phyloP scores from a whole-genome alignment of 2,888 invertebrate species.

The Tortricodes alternella region DNA sequence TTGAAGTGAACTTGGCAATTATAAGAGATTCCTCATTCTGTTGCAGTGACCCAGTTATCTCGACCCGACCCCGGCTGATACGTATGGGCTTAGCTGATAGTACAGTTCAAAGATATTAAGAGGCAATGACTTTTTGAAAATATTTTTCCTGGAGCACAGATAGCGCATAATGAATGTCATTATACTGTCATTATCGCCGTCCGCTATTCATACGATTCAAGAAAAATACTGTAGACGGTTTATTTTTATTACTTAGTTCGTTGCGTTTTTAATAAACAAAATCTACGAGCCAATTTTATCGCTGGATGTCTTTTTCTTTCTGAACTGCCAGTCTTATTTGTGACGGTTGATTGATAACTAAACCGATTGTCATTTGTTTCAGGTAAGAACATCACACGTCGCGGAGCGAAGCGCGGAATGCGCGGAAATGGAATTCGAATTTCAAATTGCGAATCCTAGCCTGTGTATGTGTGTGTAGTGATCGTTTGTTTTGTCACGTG shows the following conservation, averaged over 20 bases:
- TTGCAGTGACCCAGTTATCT: conserved; percentile 75
- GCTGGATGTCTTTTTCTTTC: not conserved
- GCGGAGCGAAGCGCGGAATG: conserved; percentile 26
- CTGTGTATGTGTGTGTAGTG: conserved; percentile 51
- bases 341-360: conserved; percentile 15
- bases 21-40: conserved; percentile 53
- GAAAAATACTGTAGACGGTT: conserved; percentile 23
- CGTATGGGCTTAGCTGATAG: conserved; percentile 56
- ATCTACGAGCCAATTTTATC: not conserved
- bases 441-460: conserved; percentile 52
- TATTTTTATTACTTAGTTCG: conserved; percentile 11
- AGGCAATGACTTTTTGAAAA: conserved; percentile 75
- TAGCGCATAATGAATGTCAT: conserved; percentile 51
- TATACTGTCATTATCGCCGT: conserved; percentile 34
- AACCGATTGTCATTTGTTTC: conserved; percentile 61
- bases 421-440: conserved; percentile 52
- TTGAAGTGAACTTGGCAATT: conserved; percentile 73
- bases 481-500: conserved; percentile 64
- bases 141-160: conserved; percentile 60
- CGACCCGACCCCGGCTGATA: conserved; percentile 67
- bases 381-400: conserved; percentile 62
- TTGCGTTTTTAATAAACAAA: not conserved
- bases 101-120: conserved; percentile 55
- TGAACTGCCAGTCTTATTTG: not conserved
- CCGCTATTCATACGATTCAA: conserved; percentile 17